Base-by-base conservation (phyloP, 1,140 invertebrate species). In the Drosophila ironensis region DNA sequence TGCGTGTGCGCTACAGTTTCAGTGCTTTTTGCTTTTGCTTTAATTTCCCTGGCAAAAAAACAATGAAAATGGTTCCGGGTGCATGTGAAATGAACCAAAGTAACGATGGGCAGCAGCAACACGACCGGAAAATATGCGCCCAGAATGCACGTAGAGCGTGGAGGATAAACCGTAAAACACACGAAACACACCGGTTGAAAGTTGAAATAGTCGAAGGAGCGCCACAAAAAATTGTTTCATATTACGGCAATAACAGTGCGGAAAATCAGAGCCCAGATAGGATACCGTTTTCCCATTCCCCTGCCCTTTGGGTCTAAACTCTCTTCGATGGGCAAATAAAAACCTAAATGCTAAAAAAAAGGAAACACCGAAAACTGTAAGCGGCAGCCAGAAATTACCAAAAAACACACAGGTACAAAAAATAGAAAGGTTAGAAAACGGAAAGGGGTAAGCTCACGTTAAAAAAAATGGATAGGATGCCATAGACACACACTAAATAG, bases 21-120 rank as follows among this genome's bases (percentile, higher is more conserved):
- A 4, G 11, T 37, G 12, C 8, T 17, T 17, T 8, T 16, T 17
- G 14, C 16, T 17, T 37, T 7, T 37, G 57, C 72, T 82, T 84
- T 84, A 84, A 84, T 82, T 82, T 84, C 56, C 22, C 41, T 73
- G 69, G n/a, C 53, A 48, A 69, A 84, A 73, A 84, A 84, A 84
- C 80, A 84, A 60, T 78, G 70, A 50, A 46, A 73, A 64, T 45
- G 52, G 41, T 73, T 66, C 73, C 64, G 78, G 69, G 76, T 84
- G 78, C 78, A 84, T 86, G 78, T 84, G 80, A 86, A 86, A 84
- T 78, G 73, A 78, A 67, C 53, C 54, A 84, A 67, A 70, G 54
- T 27, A 50, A 60, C 44, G 66, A 68, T 20, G 50, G 27, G 37
- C 56, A 66, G 53, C 30, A 67, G 51, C 46, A 53, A 63, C 47